These are phyloP conservation scores for Oryzaephilus surinamensis DNA, from an alignment of 1,140 invertebrate species.

Conservation along the genomic window DNA sequence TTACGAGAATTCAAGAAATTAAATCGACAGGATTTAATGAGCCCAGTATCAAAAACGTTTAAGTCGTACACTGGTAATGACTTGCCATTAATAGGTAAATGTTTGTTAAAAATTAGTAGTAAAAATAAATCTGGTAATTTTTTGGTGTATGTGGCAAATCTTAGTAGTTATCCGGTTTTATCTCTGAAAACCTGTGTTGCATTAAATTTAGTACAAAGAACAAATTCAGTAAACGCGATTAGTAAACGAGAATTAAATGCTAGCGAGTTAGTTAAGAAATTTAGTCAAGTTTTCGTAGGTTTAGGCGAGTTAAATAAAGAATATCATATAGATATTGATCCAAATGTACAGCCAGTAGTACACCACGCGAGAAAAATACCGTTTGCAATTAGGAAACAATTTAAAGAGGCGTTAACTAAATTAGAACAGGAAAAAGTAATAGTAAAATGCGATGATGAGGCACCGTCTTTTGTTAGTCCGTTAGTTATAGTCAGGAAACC, in stretches of 20 bases:
- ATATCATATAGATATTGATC: constrained; percentile 9
- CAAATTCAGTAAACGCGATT: background rate
- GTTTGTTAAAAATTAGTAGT: background rate
- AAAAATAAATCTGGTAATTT: constrained; percentile 6
- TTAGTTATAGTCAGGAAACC: constrained; percentile 32
- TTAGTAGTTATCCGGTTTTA: constrained; percentile 5
- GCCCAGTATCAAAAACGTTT: background rate
- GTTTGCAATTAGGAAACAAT: background rate
- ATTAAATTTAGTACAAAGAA: constrained; percentile 4
- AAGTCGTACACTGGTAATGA: background rate
- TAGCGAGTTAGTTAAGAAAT: constrained; percentile 8
- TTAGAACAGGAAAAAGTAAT: constrained; percentile 23
- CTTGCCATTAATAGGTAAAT: constrained; percentile 3
- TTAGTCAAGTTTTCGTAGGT: constrained; percentile 5
- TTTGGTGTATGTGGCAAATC: constrained; percentile 6
- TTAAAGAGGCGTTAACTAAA: constrained; percentile 41
- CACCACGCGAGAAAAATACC: background rate
- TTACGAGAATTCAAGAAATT: constrained; percentile 3
- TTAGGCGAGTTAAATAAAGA: constrained; percentile 7
- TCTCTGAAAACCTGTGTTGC: constrained; percentile 4
- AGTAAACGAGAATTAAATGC: constrained; percentile 1
- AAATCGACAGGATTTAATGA: too few species aligned
- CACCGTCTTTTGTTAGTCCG: constrained; percentile 32
- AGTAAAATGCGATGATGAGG: too few species aligned
- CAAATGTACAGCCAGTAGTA: background rate